Percentiles rank a stretch among this genome's conserved stretches.
Evolutionary conservation across 1,140 invertebrate genomes (phyloP).

Genomic region (Diabrotica virgifera): DNA sequence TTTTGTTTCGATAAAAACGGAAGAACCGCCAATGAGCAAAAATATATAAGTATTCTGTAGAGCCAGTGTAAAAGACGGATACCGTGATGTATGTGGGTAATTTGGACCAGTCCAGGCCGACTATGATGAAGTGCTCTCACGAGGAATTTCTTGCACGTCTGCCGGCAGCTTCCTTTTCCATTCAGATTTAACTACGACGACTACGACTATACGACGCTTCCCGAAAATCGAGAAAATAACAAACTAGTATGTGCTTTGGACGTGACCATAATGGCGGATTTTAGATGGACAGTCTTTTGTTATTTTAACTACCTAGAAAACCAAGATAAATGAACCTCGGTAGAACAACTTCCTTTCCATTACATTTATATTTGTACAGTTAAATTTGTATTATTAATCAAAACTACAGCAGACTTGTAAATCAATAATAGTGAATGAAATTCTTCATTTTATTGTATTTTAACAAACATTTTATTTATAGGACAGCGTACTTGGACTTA

Average conservation of each 20-base stretch:
- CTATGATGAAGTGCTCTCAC: slow-evolving; percentile 16
- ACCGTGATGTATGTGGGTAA: slow-evolving; percentile 18
- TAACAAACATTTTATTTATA: too few relatives aligned
- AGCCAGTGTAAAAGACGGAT: slow-evolving; percentile 17
- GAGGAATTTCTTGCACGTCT: slow-evolving; percentile 16
- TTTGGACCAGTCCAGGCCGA: slow-evolving; percentile 14
- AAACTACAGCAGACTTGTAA: too few relatives aligned
- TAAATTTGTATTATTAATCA: too few relatives aligned
- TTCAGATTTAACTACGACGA: slow-evolving; percentile 12
- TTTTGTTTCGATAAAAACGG: too few relatives aligned
- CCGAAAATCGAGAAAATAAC: slow-evolving; percentile 8
- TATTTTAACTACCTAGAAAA: not conserved
- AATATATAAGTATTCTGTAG: slow-evolving; percentile 14
- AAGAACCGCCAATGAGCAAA: not conserved
- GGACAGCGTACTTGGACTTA: too few relatives aligned
- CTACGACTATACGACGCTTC: slow-evolving; percentile 5
- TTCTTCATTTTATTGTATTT: too few relatives aligned
- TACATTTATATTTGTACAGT: not conserved
- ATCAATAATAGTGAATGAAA: too few relatives aligned
- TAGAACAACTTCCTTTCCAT: not conserved
- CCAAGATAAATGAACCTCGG: not conserved
- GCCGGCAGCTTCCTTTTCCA: slow-evolving; percentile 16
- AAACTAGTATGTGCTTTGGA: slow-evolving; percentile 3
- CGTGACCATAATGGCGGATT: slow-evolving; percentile 9
- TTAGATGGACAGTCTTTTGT: not conserved